Percentiles rank a stretch among this genome's conserved stretches.
Conservation (phyloP, 1,140 invertebrate species). For the Drosophila repleta region DNA sequence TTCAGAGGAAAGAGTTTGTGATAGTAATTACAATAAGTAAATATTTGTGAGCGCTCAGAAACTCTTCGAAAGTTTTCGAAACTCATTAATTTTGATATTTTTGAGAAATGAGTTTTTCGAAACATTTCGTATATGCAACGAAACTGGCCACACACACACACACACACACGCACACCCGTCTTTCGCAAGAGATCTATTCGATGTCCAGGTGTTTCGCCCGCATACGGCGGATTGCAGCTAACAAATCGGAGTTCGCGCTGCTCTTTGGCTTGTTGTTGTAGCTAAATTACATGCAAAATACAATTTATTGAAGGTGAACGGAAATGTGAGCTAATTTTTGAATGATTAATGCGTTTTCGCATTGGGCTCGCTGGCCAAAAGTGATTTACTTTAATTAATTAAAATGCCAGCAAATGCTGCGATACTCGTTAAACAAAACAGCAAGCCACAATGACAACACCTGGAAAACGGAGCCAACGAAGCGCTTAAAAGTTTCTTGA, state of each 20-base stretch:
- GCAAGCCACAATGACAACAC: background rate
- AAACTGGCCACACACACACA: too few relatives aligned
- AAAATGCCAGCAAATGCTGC: slow-evolving; percentile 48
- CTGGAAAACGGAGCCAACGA: slow-evolving; percentile 40
- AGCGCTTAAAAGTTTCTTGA: slow-evolving; percentile 72
- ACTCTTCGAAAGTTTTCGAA: too few relatives aligned
- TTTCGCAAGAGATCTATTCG: slow-evolving; percentile 8
- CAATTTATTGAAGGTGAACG: slow-evolving; percentile 80
- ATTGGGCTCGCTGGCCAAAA: slow-evolving; percentile 51
- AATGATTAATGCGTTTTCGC: slow-evolving; percentile 73
- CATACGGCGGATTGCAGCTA: background rate
- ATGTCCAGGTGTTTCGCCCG: slow-evolving; percentile 22
- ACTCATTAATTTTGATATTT: too few relatives aligned
- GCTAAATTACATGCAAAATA: slow-evolving; percentile 55
- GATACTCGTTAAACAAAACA: slow-evolving; percentile 16
- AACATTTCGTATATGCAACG: too few relatives aligned
- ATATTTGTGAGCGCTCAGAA: too few relatives aligned
- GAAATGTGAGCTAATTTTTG: slow-evolving; percentile 76
- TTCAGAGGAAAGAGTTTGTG: too few relatives aligned
- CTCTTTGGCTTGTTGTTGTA: slow-evolving; percentile 10
- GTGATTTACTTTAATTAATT: slow-evolving; percentile 79
- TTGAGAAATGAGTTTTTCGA: too few relatives aligned
- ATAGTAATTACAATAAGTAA: too few relatives aligned
- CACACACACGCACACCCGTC: background rate
- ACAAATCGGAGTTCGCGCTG: background rate